Evolutionary conservation across 2,797 vertebrate genomes (phyloP).

Genomic region (Fratercula arctica): DNA sequence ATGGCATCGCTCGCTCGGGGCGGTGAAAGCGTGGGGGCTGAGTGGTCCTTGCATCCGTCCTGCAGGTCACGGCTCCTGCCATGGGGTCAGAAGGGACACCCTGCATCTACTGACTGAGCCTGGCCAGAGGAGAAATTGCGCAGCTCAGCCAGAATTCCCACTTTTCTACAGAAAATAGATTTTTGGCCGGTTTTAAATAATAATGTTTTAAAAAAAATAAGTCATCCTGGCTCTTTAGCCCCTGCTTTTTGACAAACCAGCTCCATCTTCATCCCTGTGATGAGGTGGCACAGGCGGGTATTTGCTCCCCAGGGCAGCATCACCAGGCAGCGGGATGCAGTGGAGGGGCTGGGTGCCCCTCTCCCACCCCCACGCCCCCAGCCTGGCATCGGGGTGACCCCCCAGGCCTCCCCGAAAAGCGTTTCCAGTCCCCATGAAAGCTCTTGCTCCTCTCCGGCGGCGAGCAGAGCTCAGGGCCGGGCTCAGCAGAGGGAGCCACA

Average conservation of each 20-base stretch:
- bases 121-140: neutral
- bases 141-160: neutral
- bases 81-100: accelerated
- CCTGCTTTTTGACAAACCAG: neutral
- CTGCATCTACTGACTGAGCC: accelerated
- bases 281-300: accelerated
- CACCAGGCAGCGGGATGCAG: neutral
- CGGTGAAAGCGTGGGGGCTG: neutral
- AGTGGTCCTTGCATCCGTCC: accelerated
- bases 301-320: neutral
- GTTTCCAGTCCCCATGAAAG: accelerated
- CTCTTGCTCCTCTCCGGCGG: neutral
- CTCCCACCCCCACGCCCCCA: accelerated
- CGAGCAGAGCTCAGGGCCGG: neutral
- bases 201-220: no score
- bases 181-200: neutral
- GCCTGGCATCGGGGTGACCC: neutral
- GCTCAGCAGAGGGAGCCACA: constrained; percentile 64
- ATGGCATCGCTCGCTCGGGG: accelerated
- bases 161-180: neutral
- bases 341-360: no score
- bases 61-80: neutral
- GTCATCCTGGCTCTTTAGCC: neutral
- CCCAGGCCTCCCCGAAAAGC: no score
- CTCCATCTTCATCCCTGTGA: neutral